phyloP scores from a whole-genome alignment of 2,888 invertebrate genomes.

The Onchidella celtica region DNA sequence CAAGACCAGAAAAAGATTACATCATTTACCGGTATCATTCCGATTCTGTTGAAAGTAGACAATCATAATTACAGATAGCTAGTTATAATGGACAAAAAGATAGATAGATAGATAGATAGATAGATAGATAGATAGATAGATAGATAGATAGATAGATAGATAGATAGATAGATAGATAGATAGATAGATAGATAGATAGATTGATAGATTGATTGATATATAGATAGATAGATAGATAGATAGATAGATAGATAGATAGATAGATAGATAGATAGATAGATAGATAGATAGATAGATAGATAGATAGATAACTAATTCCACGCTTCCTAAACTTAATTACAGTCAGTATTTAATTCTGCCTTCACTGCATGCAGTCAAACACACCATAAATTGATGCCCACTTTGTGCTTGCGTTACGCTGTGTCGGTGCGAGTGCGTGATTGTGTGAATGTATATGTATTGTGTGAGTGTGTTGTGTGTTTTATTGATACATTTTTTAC shows the following conservation, averaged over 20 bases:
- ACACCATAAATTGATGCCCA: too few species aligned
- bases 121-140: neutral
- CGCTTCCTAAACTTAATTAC: too few species aligned
- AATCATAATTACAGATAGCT: conserved; percentile 13
- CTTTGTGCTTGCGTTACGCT: neutral
- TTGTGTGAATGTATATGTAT: conserved; percentile 14
- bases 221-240: too few species aligned
- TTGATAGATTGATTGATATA: neutral
- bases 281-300: conserved; percentile 22
- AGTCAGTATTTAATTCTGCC: too few species aligned
- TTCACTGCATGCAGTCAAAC: too few species aligned
- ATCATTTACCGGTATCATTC: too few species aligned
- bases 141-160: neutral
- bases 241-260: conserved; percentile 7
- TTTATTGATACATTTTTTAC: neutral
- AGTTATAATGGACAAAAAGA: neutral
- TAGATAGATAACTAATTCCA: too few species aligned
- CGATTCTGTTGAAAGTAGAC: too few species aligned
- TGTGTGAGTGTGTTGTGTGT: neutral
- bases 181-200: neutral
- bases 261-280: conserved; percentile 24
- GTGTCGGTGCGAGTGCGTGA: neutral
- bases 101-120: conserved; percentile 1
- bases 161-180: neutral
- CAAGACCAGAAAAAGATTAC: too few species aligned